Percentiles rank a stretch among this genome's conserved stretches.
Conservation (phyloP, 2,113 vertebrate genomes). For the Oncorhynchus masou region DNA sequence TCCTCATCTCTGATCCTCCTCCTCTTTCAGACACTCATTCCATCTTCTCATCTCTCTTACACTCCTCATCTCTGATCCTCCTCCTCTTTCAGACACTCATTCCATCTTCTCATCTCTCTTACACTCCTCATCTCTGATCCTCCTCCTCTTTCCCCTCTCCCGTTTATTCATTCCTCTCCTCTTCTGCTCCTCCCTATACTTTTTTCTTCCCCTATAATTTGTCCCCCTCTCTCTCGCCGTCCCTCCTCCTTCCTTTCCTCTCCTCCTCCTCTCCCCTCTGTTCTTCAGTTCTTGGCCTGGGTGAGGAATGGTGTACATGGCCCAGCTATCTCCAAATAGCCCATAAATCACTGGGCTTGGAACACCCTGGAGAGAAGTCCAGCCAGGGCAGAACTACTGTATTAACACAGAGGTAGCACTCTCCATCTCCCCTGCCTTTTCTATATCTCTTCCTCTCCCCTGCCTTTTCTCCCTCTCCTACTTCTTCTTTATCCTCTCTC, state of each 20-base stretch:
- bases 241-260: constrained; percentile 11
- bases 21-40: neutral
- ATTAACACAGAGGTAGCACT: constrained; percentile 61
- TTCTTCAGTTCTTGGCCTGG: constrained; percentile 8
- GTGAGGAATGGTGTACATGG: constrained; percentile 43
- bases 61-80: constrained; percentile 1
- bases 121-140: constrained; percentile 1
- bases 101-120: constrained; percentile 21
- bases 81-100: neutral
- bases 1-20: neutral
- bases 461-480: constrained; percentile 4
- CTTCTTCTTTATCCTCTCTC: neutral
- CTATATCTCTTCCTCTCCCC: constrained; percentile 26
- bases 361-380: constrained; percentile 35
- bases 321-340: constrained; percentile 60
- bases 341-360: constrained; percentile 63
- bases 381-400: constrained; percentile 46
- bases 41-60: constrained; percentile 22
- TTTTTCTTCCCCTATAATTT: neutral
- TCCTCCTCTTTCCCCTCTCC: neutral
- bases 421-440: constrained; percentile 37
- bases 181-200: constrained; percentile 12
- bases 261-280: constrained; percentile 22
- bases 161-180: constrained; percentile 2
- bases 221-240: neutral